Evolutionary conservation across 2,888 invertebrate genomes (phyloP).

Genomic region (Nemurella pictetii): DNA sequence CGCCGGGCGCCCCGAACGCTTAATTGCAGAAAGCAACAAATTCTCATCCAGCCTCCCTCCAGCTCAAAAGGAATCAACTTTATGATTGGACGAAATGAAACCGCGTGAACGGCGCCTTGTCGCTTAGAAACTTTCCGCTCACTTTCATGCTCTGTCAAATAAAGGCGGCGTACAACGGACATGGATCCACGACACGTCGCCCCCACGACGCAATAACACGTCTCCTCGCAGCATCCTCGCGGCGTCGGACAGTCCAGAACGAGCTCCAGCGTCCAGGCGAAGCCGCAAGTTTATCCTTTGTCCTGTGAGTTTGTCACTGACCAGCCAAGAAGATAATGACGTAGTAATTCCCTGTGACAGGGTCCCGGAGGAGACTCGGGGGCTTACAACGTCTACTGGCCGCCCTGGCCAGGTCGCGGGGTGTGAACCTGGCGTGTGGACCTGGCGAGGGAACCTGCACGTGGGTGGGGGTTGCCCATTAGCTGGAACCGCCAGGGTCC

Average conservation of each 20-base stretch:
- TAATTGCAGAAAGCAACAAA: neutral
- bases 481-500: neutral
- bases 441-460: neutral
- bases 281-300: slow-evolving; percentile 2
- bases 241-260: neutral
- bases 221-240: neutral
- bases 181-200: neutral
- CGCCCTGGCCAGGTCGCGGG: too few species aligned
- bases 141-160: neutral
- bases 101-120: neutral
- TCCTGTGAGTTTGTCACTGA: slow-evolving; percentile 9
- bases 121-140: neutral
- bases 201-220: neutral
- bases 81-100: neutral
- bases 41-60: neutral
- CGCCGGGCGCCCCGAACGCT: neutral
- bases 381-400: neutral
- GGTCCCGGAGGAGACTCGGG: slow-evolving; percentile 5
- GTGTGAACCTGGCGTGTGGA: too few species aligned
- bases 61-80: neutral
- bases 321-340: slow-evolving; percentile 25
- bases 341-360: slow-evolving; percentile 31
- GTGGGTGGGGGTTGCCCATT: neutral
- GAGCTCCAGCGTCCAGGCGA: neutral
- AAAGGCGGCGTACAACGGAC: neutral